These are phyloP conservation scores for Gallirallus australis DNA, from an alignment of 2,797 vertebrate genomes.

Conservation along the genomic window DNA sequence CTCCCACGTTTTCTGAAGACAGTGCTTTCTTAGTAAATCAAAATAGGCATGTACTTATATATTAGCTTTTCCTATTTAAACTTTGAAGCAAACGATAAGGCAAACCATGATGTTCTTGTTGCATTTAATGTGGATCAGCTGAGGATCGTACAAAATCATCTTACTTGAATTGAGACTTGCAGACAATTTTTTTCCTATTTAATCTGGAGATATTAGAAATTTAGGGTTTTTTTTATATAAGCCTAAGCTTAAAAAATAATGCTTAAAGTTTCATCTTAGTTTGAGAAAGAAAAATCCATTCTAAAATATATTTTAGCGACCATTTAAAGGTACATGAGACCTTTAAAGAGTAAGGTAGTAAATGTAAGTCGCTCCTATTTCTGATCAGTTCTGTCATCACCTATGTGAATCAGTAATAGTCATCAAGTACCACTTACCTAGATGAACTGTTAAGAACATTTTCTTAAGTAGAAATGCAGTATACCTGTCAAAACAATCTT, in stretches of 20 bases:
- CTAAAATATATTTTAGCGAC: background rate
- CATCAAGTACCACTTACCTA: background rate
- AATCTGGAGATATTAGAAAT: background rate
- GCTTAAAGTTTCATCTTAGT: background rate
- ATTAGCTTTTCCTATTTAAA: background rate
- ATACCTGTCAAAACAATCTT: slow-evolving; percentile 4
- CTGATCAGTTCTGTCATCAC: background rate
- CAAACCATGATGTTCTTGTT: background rate
- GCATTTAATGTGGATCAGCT: background rate
- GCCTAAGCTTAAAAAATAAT: background rate
- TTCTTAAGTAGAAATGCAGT: background rate
- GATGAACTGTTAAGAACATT: background rate
- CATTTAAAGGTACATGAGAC: background rate
- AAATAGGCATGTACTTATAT: background rate
- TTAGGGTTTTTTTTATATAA: background rate
- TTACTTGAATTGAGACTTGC: background rate
- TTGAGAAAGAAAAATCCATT: background rate
- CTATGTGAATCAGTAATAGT: background rate
- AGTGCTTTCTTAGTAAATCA: background rate
- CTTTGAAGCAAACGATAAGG: background rate
- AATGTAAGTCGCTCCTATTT: background rate
- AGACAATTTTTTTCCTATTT: background rate
- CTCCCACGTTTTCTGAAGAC: background rate
- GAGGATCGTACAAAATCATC: background rate
- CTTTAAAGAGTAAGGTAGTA: background rate